Conservation (phyloP, 2,113 vertebrate genomes). For the Cryptomyrus ogoouensis region DNA sequence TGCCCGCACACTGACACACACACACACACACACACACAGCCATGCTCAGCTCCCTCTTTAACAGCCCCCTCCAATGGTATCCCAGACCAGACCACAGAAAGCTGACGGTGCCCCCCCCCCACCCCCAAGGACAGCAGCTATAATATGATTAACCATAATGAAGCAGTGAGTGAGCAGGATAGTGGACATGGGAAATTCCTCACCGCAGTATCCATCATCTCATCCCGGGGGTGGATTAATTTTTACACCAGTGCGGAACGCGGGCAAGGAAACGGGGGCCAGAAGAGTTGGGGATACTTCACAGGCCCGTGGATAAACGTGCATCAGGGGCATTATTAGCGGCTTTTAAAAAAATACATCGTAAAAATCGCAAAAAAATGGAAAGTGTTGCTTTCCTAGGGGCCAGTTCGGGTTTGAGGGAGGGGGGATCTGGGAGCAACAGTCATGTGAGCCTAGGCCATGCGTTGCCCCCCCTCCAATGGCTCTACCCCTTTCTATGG, state of each 20-base stretch:
- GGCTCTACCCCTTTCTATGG: conserved; percentile 20
- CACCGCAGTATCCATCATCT: background rate
- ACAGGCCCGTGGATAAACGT: background rate
- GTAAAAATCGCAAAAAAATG: background rate
- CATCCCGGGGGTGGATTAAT: background rate
- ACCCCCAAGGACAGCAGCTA: conserved; percentile 36
- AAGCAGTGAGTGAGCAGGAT: conserved; percentile 26
- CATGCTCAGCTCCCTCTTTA: background rate
- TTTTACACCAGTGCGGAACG: background rate
- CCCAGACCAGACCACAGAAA: no score
- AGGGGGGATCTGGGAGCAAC: background rate
- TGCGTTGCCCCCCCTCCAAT: background rate
- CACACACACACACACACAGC: background rate
- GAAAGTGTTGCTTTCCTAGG: background rate
- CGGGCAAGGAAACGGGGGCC: background rate
- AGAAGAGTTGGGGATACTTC: background rate
- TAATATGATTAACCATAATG: conserved; percentile 44
- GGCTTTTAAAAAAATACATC: background rate
- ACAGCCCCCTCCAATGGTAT: background rate
- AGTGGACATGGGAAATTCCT: conserved; percentile 10
- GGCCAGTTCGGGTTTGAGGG: background rate
- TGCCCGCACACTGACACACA: background rate
- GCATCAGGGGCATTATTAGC: background rate
- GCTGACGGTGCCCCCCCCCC: no score
- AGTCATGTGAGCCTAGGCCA: background rate